Conservation (phyloP, 2,797 vertebrate genomes). For the Phaenicophaeus curvirostris region DNA sequence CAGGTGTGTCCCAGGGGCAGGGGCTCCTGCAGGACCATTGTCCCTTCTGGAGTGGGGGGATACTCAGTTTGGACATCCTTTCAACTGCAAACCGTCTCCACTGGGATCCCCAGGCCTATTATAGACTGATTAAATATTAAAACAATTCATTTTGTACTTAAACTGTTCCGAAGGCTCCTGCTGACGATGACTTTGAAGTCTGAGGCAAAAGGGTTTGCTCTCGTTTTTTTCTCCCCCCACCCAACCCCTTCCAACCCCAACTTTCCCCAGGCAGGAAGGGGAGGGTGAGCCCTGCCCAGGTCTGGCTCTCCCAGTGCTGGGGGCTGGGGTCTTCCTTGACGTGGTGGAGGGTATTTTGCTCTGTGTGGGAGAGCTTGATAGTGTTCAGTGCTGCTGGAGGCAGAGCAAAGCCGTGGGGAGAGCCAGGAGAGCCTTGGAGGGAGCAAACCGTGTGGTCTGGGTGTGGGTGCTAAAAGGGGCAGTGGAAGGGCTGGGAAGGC, state of each 20-base stretch:
- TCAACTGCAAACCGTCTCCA: constrained; percentile 9
- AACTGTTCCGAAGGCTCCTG: constrained; percentile 72
- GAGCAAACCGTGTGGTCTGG: not conserved
- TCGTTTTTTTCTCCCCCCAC: not conserved
- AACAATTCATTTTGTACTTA: constrained; percentile 79
- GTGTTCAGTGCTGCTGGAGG: not conserved
- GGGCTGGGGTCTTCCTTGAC: not conserved
- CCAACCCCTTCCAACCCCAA: not conserved
- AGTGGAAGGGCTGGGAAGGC: no score
- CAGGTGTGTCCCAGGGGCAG: not conserved
- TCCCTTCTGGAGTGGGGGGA: not conserved
- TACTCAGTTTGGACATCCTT: constrained; percentile 37
- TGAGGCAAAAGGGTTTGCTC: not conserved
- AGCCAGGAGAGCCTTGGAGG: not conserved
- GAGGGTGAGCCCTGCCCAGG: not conserved
- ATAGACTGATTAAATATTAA: constrained; percentile 78
- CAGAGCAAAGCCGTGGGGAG: not conserved
- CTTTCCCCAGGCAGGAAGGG: not conserved
- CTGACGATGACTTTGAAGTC: constrained; percentile 66
- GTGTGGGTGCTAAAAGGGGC: no score
- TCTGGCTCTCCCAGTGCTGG: not conserved
- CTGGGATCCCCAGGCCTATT: constrained; percentile 66
- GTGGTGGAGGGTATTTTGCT: not conserved
- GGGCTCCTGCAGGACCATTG: not conserved
- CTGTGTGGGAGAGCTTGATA: not conserved